phyloP scores from a whole-genome alignment of 2,113 vertebrate species.

The Porphyrio hochstetteri region DNA sequence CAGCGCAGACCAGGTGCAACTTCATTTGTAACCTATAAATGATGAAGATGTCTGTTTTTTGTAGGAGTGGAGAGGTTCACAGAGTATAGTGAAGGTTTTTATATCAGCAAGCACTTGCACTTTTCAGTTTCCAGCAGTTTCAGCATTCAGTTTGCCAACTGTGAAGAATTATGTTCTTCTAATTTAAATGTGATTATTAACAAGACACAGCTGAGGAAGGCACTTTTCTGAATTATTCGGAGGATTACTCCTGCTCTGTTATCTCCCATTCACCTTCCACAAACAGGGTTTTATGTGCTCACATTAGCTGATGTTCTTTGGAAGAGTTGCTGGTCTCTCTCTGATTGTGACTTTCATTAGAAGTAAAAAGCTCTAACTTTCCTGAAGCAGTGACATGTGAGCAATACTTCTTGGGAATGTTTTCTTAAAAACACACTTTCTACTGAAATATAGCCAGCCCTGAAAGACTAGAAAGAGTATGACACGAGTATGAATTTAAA shows the following conservation, averaged over 20 bases:
- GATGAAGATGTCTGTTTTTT: not conserved
- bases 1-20: not conserved
- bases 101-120: not conserved
- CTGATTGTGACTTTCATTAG: conserved; percentile 1
- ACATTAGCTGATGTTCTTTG: not conserved
- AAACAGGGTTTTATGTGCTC: not conserved
- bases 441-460: not conserved
- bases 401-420: not conserved
- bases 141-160: not conserved
- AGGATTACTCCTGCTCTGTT: not conserved
- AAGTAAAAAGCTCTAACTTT: not conserved
- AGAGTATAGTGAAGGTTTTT: not conserved
- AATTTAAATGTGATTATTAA: conserved; percentile 32
- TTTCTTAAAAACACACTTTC: conserved; percentile 18
- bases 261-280: not conserved
- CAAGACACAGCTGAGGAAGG: not conserved
- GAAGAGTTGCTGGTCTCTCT: not conserved
- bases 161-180: not conserved
- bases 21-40: not conserved
- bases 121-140: conserved; percentile 9
- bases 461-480: conserved; percentile 2
- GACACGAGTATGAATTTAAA: not conserved
- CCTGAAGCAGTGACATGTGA: not conserved
- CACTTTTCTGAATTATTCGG: not conserved
- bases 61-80: not conserved